Evolutionary conservation across 35 echinoderm and acorn worm genomes (phyloP).

Genomic region (Lytechinus variegatus): DNA sequence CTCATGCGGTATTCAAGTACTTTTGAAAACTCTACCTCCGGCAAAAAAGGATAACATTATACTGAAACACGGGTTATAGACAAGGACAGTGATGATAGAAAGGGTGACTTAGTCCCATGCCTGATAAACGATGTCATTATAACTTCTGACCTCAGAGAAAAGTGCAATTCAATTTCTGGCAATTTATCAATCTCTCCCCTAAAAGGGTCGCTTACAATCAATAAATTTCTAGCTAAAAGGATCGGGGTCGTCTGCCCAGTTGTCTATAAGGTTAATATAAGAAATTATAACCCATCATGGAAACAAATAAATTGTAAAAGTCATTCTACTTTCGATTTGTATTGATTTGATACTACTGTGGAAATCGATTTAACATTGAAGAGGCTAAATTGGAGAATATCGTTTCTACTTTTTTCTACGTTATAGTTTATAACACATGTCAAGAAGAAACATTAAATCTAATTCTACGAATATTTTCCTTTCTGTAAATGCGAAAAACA

Average conservation of each 20-base stretch:
- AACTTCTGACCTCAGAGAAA: neutral
- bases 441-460: no score
- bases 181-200: neutral
- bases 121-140: slow-evolving; percentile 5
- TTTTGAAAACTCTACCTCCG: no score
- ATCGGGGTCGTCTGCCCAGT: neutral
- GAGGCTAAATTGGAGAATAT: neutral
- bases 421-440: no score
- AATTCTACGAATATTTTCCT: no score
- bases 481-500: no score
- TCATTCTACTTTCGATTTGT: neutral
- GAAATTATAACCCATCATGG: neutral
- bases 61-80: neutral
- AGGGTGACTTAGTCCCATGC: neutral
- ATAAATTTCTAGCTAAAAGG: slow-evolving; percentile 14
- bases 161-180: slow-evolving; percentile 1
- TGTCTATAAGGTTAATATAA: neutral
- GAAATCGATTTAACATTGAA: neutral
- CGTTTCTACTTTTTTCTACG: neutral
- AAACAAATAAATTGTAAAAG: neutral
- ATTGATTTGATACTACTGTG: neutral
- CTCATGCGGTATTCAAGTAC: no score
- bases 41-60: neutral
- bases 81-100: neutral
- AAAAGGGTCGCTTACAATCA: neutral